Evolutionary conservation across 2,113 vertebrate species (phyloP).

Genomic region (Marmota flaviventris): DNA sequence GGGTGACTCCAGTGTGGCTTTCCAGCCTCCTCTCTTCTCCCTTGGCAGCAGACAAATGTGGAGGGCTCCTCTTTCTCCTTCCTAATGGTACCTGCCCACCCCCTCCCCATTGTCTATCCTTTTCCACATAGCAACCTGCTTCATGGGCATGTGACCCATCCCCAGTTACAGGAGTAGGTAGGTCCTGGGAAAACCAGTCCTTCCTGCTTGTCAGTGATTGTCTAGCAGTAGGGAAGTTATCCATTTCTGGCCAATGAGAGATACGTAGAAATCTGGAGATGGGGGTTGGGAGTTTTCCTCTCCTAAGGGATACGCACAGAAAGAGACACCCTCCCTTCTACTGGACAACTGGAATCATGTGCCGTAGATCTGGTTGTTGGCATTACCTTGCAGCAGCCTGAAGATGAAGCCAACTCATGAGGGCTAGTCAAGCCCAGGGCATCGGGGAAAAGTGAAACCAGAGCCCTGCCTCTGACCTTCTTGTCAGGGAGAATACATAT

Average conservation of each 20-base stretch:
- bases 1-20: background rate
- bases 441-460: background rate
- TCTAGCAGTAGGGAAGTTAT: background rate
- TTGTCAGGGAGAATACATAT: slow-evolving; percentile 2
- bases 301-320: background rate
- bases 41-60: background rate
- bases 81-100: background rate
- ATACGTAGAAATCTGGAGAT: background rate
- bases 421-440: background rate
- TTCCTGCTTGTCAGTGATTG: background rate
- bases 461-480: background rate
- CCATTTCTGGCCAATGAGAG: background rate
- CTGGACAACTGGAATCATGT: background rate
- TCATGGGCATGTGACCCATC: background rate
- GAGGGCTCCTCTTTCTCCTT: background rate
- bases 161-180: background rate
- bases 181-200: background rate
- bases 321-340: background rate
- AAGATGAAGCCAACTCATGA: background rate
- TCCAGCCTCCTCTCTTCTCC: background rate
- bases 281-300: background rate
- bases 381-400: background rate
- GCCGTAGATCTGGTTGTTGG: background rate
- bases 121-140: background rate
- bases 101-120: background rate